Evolutionary conservation across 2,797 vertebrate species (phyloP).

Genomic region (Siniperca scherzeri): DNA sequence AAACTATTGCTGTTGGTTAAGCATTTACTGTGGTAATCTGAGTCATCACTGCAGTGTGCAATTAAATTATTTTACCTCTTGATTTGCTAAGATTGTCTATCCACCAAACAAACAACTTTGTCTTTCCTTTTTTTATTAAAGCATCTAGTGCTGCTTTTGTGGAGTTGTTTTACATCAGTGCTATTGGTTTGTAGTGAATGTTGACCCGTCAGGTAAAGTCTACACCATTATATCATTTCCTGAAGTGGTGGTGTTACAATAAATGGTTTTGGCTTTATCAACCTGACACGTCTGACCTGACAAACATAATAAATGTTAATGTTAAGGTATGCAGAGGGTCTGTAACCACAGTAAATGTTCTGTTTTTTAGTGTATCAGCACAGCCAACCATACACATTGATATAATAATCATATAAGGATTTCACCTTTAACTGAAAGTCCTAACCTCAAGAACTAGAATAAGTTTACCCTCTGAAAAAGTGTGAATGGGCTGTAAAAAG

Average conservation of each 20-base stretch:
- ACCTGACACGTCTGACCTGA: not conserved
- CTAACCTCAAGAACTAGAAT: slow-evolving; percentile 1
- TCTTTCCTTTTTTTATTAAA: not conserved
- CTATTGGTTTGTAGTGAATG: not conserved
- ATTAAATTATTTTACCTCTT: not conserved
- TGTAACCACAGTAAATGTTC: not conserved
- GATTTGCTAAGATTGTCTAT: not conserved
- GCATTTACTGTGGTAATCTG: not conserved
- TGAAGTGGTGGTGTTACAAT: not conserved
- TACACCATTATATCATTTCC: not conserved
- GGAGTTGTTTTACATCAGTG: not conserved
- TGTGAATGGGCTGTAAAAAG: slow-evolving; percentile 17
- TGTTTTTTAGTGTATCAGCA: not conserved
- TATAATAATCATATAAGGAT: not conserved
- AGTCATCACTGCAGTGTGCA: not conserved
- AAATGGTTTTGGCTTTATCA: not conserved
- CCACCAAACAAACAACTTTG: not conserved
- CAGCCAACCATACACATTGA: not conserved
- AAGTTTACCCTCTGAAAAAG: slow-evolving; percentile 1
- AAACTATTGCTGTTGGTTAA: slow-evolving; percentile 9
- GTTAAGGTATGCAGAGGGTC: not conserved
- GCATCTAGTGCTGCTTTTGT: not conserved
- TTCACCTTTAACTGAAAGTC: not conserved
- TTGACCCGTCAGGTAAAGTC: not conserved
- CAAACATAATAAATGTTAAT: not conserved